These are phyloP conservation scores for Sinocyclocheilus anshuiensis DNA, from an alignment of 2,113 vertebrate species.

Conservation along the genomic window DNA sequence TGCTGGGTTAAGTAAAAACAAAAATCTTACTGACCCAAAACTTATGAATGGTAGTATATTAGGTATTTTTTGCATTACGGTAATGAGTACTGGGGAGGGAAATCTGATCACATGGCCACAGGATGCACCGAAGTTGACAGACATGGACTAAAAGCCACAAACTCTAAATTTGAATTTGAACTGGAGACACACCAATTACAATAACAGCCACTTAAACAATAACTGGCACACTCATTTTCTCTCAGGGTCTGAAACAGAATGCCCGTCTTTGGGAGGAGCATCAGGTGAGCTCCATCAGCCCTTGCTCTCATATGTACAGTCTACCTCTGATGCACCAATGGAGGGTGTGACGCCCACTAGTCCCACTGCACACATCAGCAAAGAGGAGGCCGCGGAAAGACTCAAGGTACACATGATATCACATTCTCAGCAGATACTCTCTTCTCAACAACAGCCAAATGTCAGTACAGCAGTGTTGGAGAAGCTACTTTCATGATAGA, in stretches of 20 bases:
- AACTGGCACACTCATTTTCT: neutral
- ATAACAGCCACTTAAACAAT: neutral
- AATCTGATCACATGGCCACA: neutral
- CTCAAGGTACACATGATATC: slow-evolving; percentile 73
- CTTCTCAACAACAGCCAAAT: neutral
- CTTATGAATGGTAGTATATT: neutral
- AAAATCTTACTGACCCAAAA: neutral
- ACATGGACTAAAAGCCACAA: neutral
- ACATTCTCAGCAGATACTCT: neutral
- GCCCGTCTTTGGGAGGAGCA: neutral
- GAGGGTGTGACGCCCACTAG: slow-evolving; percentile 42
- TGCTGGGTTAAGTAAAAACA: neutral
- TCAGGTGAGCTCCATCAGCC: slow-evolving; percentile 54
- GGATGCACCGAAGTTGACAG: neutral
- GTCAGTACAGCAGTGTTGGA: neutral
- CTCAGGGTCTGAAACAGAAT: slow-evolving; percentile 64
- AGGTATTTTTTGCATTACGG: neutral
- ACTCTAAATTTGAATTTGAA: neutral
- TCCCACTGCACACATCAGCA: slow-evolving; percentile 74
- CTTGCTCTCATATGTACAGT: slow-evolving; percentile 20
- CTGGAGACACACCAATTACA: neutral
- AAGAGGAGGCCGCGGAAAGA: slow-evolving; percentile 86
- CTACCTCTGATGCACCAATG: slow-evolving; percentile 54
- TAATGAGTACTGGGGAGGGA: neutral
- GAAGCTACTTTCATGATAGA: neutral